Base-by-base conservation (phyloP, 2,888 invertebrate genomes). In the Calliphora vomitoria region DNA sequence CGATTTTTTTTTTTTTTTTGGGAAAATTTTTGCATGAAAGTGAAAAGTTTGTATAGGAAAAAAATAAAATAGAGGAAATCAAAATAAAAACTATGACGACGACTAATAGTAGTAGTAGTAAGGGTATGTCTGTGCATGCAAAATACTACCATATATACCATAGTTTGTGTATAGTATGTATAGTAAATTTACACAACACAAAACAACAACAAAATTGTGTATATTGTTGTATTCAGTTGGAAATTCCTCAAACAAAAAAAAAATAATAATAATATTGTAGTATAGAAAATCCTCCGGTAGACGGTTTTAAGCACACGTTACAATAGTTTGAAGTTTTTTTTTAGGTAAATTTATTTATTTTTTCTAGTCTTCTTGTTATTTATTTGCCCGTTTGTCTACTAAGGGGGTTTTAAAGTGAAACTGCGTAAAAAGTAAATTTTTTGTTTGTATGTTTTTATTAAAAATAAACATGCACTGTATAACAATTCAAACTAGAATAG, bases 11-110 rank as follows among this genome's bases (percentile, higher is more conserved):
- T 80, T n/a, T 71, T 50, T 76, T 89, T 76, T 86, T 87, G 80
- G 78, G 47, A 76, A 84, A 85, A 86, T 75, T 89, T 89, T 89
- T 79, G 87, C 85, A 88, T 83, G 90, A 91, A 91, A 91, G 91
- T 91, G 91, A 91, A 91, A 88, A 85, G 71, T 53, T 83, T 64
- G 62, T 44, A 66, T 75, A 58, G 35, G 41, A 64, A 76, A 50
- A 64, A 72, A 53, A 35, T 35, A 35, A 74, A 71, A 71, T 69
- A 72, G 62, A 75, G 68, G 44, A 86, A 86, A 82, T 78, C 78
- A 82, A 86, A 74, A 78, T 76, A 76, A 79, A 75, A 78, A 82
- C 82, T 66, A 78, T 72, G 69, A 74, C 79, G 69, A 76, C 80
- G 74, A 75, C 74, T 62, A 79, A 78, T 78, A 75, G 53, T 55